phyloP scores from a whole-genome alignment of 2,113 vertebrate species.

The Copsychus sechellarum region DNA sequence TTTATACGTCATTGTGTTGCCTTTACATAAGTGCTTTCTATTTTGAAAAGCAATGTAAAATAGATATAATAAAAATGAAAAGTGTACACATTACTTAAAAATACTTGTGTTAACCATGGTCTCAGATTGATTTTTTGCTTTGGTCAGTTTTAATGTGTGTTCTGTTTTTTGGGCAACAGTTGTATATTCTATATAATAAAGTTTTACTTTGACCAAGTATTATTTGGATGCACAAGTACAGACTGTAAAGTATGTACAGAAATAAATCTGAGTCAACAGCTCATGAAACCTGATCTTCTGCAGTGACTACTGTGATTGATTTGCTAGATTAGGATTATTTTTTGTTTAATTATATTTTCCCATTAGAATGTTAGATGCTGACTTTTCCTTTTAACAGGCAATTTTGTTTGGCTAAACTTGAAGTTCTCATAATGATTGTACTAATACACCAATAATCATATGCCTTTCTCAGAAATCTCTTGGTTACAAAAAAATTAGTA shows the following conservation, averaged over 20 bases:
- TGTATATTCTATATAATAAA: background rate
- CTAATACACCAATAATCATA: background rate
- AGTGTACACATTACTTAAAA: background rate
- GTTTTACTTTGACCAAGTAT: background rate
- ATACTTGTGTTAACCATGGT: rapidly evolving
- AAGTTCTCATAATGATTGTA: background rate
- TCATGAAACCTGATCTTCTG: background rate
- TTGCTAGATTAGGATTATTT: background rate
- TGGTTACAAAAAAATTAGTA: background rate
- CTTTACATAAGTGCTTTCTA: background rate
- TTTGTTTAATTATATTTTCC: background rate
- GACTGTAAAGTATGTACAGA: background rate
- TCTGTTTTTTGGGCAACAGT: background rate
- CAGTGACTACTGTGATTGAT: background rate
- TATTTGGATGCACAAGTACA: background rate
- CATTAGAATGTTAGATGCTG: background rate
- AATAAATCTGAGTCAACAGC: background rate
- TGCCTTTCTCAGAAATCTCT: background rate
- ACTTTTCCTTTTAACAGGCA: background rate
- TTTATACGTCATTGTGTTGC: background rate
- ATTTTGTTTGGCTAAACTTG: background rate
- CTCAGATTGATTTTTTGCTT: background rate
- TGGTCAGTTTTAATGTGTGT: background rate
- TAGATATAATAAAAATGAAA: background rate
- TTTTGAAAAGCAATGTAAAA: background rate